Percentiles rank a stretch among this genome's conserved stretches.
These are phyloP conservation scores for Ranitomeya variabilis DNA, from an alignment of 2,113 vertebrate genomes.

Conservation along the genomic window DNA sequence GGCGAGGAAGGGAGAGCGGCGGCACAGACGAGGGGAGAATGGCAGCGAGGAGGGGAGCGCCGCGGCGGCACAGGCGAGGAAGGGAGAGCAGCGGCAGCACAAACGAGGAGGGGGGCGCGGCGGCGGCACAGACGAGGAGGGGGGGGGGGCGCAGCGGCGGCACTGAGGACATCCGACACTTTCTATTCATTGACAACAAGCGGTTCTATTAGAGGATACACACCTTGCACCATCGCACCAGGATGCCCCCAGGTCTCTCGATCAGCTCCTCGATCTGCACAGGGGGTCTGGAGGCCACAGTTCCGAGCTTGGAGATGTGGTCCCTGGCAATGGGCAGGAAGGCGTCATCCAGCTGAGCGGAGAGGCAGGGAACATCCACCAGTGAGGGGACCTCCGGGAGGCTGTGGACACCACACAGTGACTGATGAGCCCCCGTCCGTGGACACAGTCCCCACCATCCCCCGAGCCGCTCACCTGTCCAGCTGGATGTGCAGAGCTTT, in stretches of 20 bases:
- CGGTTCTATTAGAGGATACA: conserved; percentile 33
- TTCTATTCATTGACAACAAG: not conserved
- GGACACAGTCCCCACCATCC: no score
- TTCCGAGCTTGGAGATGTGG: conserved; percentile 83
- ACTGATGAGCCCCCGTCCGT: not conserved
- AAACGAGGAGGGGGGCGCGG: no score
- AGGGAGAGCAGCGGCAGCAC: no score
- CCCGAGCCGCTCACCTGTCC: conserved; percentile 81
- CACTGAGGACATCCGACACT: no score
- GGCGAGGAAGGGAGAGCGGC: no score
- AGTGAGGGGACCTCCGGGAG: conserved; percentile 94
- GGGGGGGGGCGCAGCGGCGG: no score
- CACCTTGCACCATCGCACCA: conserved; percentile 97
- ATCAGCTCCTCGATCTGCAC: conserved; percentile 93
- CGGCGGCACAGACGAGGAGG: no score
- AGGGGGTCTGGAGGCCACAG: conserved; percentile 89
- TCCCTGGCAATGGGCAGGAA: conserved; percentile 84
- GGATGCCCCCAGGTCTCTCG: conserved; percentile 90
- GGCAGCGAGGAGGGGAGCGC: no score
- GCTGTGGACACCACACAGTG: conserved; percentile 70
- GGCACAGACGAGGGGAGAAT: no score
- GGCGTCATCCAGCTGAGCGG: conserved; percentile 93
- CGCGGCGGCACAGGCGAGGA: no score
- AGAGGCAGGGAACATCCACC: conserved; percentile 93
- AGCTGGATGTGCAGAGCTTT: conserved; percentile 96